Conservation (phyloP, 2,888 invertebrate species). For the Leptopilina myrica region DNA sequence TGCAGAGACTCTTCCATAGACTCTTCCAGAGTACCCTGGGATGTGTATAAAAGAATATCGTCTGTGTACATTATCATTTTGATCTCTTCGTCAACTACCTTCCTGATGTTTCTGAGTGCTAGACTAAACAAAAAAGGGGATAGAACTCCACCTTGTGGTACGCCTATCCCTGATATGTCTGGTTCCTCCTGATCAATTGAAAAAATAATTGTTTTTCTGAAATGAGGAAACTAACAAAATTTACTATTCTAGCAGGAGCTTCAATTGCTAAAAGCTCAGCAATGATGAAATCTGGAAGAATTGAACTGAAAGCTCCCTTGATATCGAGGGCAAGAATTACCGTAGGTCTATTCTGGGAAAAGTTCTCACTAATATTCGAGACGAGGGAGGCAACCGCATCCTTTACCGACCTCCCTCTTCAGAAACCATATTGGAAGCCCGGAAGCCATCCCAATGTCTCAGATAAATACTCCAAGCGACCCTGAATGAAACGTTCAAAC, state of each 20-base stretch:
- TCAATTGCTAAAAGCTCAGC: neutral
- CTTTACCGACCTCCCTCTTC: no score
- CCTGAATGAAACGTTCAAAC: no score
- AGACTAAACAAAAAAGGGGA: neutral
- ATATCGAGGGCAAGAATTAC: no score
- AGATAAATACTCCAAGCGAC: no score
- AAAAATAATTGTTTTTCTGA: no score
- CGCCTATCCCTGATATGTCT: neutral
- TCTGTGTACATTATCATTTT: no score
- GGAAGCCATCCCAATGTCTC: neutral
- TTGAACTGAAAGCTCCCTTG: neutral
- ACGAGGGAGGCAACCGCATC: neutral
- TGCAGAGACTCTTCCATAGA: no score
- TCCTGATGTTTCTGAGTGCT: neutral
- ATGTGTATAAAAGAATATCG: no score
- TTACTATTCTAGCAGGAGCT: neutral
- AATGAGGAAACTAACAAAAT: no score
- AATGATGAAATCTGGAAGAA: neutral
- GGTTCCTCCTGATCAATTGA: neutral
- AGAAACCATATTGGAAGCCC: neutral
- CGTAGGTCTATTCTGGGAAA: no score
- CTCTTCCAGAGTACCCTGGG: no score
- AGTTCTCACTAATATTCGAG: neutral
- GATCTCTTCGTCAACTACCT: no score
- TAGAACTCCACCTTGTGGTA: neutral